Evolutionary conservation across 2,888 invertebrate species (phyloP), one percentile per base, ranked within the genome.

Genomic region (Ceraclea dissimilis): DNA sequence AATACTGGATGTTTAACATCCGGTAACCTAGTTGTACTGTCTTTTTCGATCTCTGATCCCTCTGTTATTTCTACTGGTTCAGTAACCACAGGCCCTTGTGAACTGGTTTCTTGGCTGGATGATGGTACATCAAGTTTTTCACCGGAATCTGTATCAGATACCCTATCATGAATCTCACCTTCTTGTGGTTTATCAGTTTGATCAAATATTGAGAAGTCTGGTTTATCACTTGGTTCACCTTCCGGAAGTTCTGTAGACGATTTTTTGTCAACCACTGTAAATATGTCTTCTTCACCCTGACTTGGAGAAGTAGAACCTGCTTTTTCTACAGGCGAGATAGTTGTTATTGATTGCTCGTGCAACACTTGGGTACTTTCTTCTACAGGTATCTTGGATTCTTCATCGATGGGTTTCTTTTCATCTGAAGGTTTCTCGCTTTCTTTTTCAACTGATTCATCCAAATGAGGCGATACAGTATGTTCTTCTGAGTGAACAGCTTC

Each of bases 131-230:
- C 52, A 18, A 13, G 19, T 18, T 47, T 47, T 20, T 10, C 20
- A 18, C 20, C 19, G 18, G 47, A 47, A 10, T 44, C 44, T 6
- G 6, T 16, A 47, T 20, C 47, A 10, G 47, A 47, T 6, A 20
- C 47, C 18, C 18, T 20, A 20, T 18, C 19, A 19, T 18, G 20
- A 20, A 47, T 47, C 6, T 18, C 11, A 47, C 18, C 49, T 57
- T 57, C 49, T 22, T 52, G 50, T 34, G 51, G 54, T 51, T 47
- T 58, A 22, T 51, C 48, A 52, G 56, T 55, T 5, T 55, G 46
- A 48, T 49, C 49, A 19, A 20, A 20, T 47, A 47, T 20, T 10
- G 18, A 18, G 11, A 20, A 47, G 18, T 20, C 20, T 16, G 5
- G 6, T 5, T 17, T 17, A 6, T n/a, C 20, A 6, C 2, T 47